Percentiles rank a stretch among this genome's conserved stretches.
Evolutionary conservation across 2,797 vertebrate genomes (phyloP).

Genomic region (Onychomys leucogaster): DNA sequence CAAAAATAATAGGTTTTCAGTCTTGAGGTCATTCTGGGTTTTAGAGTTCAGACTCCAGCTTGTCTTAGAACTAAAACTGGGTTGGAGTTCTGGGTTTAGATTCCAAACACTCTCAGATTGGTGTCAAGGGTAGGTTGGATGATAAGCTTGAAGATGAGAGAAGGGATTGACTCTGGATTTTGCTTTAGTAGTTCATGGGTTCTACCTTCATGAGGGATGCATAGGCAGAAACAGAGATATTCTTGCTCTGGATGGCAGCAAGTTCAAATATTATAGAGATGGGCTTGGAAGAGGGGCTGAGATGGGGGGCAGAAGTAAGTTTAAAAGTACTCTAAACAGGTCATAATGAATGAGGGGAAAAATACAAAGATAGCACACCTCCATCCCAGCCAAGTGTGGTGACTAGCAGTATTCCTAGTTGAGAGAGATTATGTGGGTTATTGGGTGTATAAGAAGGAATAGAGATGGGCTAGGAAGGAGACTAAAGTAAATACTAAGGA

Average conservation of each 20-base stretch:
- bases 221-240: not conserved
- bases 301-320: not conserved
- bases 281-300: not conserved
- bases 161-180: not conserved
- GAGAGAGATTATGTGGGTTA: not conserved
- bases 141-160: not conserved
- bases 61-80: not conserved
- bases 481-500: not conserved
- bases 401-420: fast-evolving
- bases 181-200: not conserved
- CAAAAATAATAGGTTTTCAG: not conserved
- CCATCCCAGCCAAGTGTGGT: not conserved
- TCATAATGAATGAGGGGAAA: too few species aligned
- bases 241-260: not conserved
- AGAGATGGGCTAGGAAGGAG: not conserved
- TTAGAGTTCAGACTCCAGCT: not conserved
- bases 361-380: not conserved
- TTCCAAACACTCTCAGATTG: not conserved
- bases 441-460: not conserved
- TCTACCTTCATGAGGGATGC: not conserved
- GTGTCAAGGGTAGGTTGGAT: not conserved
- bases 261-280: not conserved
- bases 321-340: not conserved
- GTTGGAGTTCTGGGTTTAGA: not conserved
- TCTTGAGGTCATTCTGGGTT: not conserved